A percentile compares a stretch with the other conserved stretches of the same genome.
Conservation (phyloP, 1,140 invertebrate species). For the Drosophila nikananu region DNA sequence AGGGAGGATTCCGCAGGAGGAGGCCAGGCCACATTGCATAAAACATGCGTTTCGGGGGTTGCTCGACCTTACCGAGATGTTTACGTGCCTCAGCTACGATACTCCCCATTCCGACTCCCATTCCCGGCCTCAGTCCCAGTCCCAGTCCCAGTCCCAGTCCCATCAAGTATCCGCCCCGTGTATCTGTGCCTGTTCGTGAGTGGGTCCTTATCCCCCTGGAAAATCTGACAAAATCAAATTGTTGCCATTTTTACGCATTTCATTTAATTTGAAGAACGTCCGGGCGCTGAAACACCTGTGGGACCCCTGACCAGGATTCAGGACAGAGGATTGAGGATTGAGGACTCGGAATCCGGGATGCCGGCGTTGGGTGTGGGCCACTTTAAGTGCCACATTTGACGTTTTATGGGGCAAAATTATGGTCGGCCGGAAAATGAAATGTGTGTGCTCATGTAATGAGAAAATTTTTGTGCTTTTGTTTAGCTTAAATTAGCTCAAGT, state of each 20-base stretch:
- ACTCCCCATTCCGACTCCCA: constrained; percentile 2
- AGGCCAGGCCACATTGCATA: constrained; percentile 53
- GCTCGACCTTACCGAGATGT: constrained; percentile 45
- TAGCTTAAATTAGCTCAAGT: constrained; percentile 74
- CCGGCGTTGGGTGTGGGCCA: constrained; percentile 60
- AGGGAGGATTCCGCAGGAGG: not conserved
- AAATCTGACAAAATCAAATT: constrained; percentile 84
- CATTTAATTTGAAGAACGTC: constrained; percentile 80
- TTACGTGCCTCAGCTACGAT: constrained; percentile 58
- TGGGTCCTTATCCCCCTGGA: constrained; percentile 52
- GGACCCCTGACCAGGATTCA: constrained; percentile 35
- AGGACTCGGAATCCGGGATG: constrained; percentile 9
- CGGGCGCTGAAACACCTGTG: constrained; percentile 69
- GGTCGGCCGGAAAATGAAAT: constrained; percentile 66
- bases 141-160: constrained; percentile 6
- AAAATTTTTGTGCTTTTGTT: constrained; percentile 66
- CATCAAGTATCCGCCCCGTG: constrained; percentile 29
- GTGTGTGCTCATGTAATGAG: constrained; percentile 72
- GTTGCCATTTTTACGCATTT: constrained; percentile 84
- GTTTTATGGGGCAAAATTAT: constrained; percentile 73
- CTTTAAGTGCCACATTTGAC: constrained; percentile 82
- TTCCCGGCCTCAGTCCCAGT: constrained; percentile 10
- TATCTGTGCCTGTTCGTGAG: constrained; percentile 20
- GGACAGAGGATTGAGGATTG: not conserved
- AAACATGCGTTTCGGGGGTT: constrained; percentile 70